Percentiles rank a stretch among this genome's conserved stretches.
Conservation (phyloP, 2,113 vertebrate genomes). For the Phaetusa simplex region DNA sequence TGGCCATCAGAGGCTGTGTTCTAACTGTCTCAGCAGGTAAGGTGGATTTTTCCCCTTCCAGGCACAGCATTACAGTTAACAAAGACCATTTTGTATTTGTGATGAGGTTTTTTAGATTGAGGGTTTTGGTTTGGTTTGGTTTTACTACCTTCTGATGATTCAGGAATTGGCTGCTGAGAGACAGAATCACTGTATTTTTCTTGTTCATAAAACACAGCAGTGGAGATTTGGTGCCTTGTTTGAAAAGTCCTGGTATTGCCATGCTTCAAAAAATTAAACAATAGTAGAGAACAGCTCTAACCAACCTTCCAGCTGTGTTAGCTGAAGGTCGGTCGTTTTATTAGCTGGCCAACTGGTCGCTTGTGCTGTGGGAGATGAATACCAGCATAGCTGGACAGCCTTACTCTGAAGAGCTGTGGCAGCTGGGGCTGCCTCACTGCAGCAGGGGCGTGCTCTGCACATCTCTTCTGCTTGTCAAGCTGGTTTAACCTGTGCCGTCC, state of each 20-base stretch:
- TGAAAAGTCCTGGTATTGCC: neutral
- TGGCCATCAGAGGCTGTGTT: neutral
- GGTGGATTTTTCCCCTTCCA: neutral
- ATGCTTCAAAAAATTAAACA: neutral
- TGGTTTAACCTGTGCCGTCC: neutral
- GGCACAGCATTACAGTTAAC: neutral
- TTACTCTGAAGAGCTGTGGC: neutral
- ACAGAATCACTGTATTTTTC: neutral
- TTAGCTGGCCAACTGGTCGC: neutral
- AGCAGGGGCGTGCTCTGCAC: neutral
- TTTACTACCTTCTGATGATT: neutral
- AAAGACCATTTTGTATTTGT: neutral
- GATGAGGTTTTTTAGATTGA: neutral
- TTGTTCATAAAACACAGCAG: neutral
- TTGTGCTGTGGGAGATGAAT: neutral
- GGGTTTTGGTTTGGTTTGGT: neutral
- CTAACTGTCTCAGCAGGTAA: neutral
- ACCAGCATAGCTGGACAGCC: neutral
- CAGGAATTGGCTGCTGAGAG: neutral
- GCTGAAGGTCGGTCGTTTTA: neutral
- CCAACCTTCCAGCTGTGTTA: neutral
- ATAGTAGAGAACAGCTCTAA: neutral
- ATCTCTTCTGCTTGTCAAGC: neutral
- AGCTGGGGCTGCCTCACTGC: neutral
- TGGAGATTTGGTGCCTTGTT: neutral